Conservation (phyloP, 2,797 vertebrate species). For the Coranthus polyacanthus region DNA sequence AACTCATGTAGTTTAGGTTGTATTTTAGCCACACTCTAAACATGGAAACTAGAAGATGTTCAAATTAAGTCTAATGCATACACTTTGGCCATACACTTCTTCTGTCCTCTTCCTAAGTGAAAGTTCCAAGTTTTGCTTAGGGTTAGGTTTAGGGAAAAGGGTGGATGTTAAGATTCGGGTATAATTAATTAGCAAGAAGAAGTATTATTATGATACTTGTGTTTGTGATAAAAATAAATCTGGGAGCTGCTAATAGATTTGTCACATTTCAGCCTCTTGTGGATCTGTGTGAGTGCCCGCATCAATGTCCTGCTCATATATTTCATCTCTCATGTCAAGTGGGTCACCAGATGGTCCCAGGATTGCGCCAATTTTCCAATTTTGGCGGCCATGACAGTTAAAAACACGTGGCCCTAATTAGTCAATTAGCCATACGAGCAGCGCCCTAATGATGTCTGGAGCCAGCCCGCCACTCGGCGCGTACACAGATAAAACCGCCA, state of each 20-base stretch:
- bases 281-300: not conserved
- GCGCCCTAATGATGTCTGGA: conserved; percentile 41
- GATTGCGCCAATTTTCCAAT: conserved; percentile 24
- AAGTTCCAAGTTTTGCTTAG: too few species aligned
- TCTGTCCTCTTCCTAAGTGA: too few species aligned
- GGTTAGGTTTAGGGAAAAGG: too few species aligned
- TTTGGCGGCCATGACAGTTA: conserved; percentile 65
- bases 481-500: conserved; percentile 45
- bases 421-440: conserved; percentile 58
- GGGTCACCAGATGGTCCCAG: conserved; percentile 72
- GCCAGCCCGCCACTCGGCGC: conserved; percentile 27
- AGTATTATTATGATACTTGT: not conserved
- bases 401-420: conserved; percentile 69
- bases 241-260: not conserved
- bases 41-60: too few species aligned
- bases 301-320: not conserved
- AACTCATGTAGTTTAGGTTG: too few species aligned
- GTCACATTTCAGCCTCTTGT: not conserved
- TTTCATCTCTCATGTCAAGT: conserved; percentile 46
- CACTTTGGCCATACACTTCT: too few species aligned
- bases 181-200: conserved; percentile 17
- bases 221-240: not conserved
- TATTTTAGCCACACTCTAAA: too few species aligned
- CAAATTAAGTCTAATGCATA: too few species aligned
- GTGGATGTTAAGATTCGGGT: too few species aligned